Base-by-base conservation (phyloP, 1,140 invertebrate species). In the Dysdera silvatica region DNA sequence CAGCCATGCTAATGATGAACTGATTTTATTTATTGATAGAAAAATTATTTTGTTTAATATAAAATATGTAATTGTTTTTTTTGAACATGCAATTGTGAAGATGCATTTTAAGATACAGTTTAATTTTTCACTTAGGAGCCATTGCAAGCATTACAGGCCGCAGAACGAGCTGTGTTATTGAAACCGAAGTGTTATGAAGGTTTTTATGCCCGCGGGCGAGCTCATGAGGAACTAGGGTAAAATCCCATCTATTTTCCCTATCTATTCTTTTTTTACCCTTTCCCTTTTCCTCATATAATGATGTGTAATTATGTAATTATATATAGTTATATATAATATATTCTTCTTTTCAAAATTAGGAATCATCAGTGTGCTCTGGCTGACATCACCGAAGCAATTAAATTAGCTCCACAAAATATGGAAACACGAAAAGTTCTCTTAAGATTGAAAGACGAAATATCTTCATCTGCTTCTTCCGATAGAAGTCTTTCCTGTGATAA, bases 111-210 rank as follows among this genome's bases (percentile, higher is more conserved):
- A 31, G 8, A 57, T 45, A 35, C 12, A 28, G 66, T 63, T 65
- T 67, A 7, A 53, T 45, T 49, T 63, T 70, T 33, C 56, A 71
- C 71, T 24, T 69, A 81, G 79, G 78, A 82, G 63, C 72, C 72
- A 61, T 70, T 73, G 12, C 72, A 76, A 51, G 90, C 92, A 7
- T 83, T 93, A 65, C 88, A 94, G 71, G 80, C 94, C 51, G 91
- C 92, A 4, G 84, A 87, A 40, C 83, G 90, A 75, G 92, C 89
- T 0, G 80, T 95, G 26, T 82, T 84, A 47, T 78, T 91, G 60
- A 87, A 88, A 68, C 85, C 88, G 5, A 84, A 87, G 70, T 93
- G 88, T 1, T 95, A 89, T 74, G 93, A 97, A 78, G 92, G 91
- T 2, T 92, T 85, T 71, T 95, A 95, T 75, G 89, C 91, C 2